A percentile compares a stretch with the other conserved stretches of the same genome.
Conservation (phyloP, 92 coral and sea anemone genomes). For the Palythoa grandis region DNA sequence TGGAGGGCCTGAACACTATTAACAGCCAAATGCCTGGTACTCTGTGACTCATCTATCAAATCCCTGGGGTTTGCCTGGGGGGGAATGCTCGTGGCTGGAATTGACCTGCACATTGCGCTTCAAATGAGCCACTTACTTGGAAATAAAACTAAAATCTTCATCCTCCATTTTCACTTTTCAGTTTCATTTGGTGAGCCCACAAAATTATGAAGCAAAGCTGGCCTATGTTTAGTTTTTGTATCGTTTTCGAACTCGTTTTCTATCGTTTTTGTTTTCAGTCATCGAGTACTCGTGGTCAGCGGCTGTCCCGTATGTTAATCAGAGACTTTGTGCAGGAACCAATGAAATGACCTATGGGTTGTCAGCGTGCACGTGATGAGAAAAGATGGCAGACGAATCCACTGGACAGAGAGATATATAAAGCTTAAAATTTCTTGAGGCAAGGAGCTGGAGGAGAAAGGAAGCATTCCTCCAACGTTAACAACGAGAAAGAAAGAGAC, state of each 20-base stretch:
- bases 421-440: slow-evolving; percentile 28
- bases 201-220: slow-evolving; percentile 13
- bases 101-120: too few species aligned
- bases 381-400: neutral
- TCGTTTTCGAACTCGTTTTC: neutral
- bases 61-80: too few species aligned
- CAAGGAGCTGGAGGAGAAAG: neutral
- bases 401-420: neutral
- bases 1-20: too few species aligned
- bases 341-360: slow-evolving; percentile 1
- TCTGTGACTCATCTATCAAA: too few species aligned
- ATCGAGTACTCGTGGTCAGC: slow-evolving; percentile 23
- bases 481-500: slow-evolving; percentile 11
- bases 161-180: neutral
- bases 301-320: slow-evolving; percentile 10
- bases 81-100: too few species aligned
- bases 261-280: slow-evolving; percentile 17
- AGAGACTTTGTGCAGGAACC: slow-evolving; percentile 17
- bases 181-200: slow-evolving; percentile 4
- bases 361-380: slow-evolving; percentile 8
- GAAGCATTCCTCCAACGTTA: neutral
- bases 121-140: neutral
- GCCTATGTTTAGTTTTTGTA: neutral
- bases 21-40: too few species aligned
- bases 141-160: too few species aligned